phyloP scores from a whole-genome alignment of 1,140 invertebrate genomes.

The Diprion similis region DNA sequence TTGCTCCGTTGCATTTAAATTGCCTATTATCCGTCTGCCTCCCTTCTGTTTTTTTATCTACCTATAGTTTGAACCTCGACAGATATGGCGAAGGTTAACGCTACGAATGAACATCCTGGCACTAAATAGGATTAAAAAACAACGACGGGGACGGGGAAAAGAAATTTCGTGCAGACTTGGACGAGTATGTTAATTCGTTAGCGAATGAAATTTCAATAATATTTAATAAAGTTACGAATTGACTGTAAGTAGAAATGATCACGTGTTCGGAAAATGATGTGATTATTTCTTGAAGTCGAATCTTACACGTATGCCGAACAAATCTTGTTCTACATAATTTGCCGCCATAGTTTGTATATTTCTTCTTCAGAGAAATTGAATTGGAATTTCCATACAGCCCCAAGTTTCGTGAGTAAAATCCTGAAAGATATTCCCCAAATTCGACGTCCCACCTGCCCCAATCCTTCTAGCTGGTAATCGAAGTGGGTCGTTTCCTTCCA shows the following conservation, averaged over 20 bases:
- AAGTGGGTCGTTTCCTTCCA: slow-evolving; percentile 1
- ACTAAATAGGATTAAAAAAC: background rate
- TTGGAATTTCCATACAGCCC: background rate
- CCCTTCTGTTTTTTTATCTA: background rate
- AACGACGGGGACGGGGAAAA: background rate
- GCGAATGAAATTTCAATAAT: too few relatives aligned
- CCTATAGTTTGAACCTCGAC: background rate
- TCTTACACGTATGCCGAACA: too few relatives aligned
- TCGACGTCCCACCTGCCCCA: slow-evolving; percentile 10
- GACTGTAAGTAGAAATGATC: too few relatives aligned
- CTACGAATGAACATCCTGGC: background rate
- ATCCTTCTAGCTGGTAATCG: slow-evolving; percentile 15
- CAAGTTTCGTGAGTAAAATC: background rate
- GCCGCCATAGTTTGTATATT: background rate
- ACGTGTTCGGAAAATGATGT: too few relatives aligned
- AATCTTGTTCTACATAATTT: background rate
- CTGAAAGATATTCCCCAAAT: background rate
- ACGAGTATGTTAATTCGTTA: too few relatives aligned
- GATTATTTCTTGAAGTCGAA: too few relatives aligned
- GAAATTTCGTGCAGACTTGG: too few relatives aligned
- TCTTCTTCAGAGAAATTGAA: background rate
- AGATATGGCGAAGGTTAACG: background rate
- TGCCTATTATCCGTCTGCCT: background rate
- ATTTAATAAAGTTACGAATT: too few relatives aligned
- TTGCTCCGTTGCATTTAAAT: slow-evolving; percentile 3